phyloP scores from a whole-genome alignment of 2,797 vertebrate species.

The Peromyscus nudipes region DNA sequence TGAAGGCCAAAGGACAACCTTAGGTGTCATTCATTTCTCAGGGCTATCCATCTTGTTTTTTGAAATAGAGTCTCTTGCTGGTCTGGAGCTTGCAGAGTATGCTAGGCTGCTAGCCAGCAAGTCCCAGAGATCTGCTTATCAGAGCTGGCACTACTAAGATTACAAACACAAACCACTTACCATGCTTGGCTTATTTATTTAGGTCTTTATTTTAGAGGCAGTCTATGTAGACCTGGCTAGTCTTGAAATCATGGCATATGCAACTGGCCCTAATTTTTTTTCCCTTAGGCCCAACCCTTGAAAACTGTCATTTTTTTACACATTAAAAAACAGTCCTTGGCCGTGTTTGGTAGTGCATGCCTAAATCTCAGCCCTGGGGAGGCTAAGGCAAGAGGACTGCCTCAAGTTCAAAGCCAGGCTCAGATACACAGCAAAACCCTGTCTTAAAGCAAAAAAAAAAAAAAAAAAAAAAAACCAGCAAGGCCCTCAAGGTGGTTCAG shows the following conservation, averaged over 20 bases:
- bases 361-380: neutral
- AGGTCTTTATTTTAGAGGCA: neutral
- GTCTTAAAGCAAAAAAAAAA: neutral
- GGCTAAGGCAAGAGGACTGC: neutral
- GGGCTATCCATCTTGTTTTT: neutral
- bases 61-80: neutral
- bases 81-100: neutral
- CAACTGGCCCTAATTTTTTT: neutral
- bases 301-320: neutral
- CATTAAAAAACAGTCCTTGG: neutral
- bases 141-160: neutral
- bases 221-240: neutral
- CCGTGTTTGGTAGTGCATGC: neutral
- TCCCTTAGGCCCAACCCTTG: neutral
- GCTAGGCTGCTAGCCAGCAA: neutral
- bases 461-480: too few species aligned
- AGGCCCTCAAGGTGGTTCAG: neutral
- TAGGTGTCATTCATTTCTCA: neutral
- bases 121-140: neutral
- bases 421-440: neutral
- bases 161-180: neutral
- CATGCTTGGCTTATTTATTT: neutral
- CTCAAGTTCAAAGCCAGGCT: neutral
- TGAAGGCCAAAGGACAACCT: neutral
- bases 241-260: neutral